These are phyloP conservation scores for Xestia ashworthii DNA, from an alignment of 2,888 invertebrate genomes.

Conservation along the genomic window DNA sequence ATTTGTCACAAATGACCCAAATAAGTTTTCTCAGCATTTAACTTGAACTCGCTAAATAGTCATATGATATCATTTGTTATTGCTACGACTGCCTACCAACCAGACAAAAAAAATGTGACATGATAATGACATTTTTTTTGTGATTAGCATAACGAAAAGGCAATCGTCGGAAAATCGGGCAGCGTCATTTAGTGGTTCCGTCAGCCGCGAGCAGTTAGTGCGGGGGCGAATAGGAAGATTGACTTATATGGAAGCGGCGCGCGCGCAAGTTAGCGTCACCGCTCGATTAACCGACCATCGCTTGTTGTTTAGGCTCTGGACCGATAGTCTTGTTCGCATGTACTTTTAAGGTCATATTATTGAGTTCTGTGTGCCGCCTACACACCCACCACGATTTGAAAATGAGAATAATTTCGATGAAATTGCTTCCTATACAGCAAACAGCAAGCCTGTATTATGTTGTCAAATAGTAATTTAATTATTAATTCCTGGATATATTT, in stretches of 20 bases:
- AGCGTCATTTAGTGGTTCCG: conserved; percentile 76
- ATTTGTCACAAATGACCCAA: background rate
- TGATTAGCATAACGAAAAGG: conserved; percentile 80
- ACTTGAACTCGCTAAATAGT: background rate
- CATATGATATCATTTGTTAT: conserved; percentile 53
- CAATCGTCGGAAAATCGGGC: conserved; percentile 77
- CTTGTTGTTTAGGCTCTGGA: conserved; percentile 80
- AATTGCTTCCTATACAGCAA: conserved; percentile 27
- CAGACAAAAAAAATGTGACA: conserved; percentile 47
- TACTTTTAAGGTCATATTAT: conserved; percentile 86
- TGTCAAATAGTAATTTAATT: conserved; percentile 23
- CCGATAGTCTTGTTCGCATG: conserved; percentile 78
- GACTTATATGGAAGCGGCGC: conserved; percentile 84
- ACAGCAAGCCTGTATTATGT: conserved; percentile 8
- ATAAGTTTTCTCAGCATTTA: background rate
- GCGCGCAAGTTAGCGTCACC: conserved; percentile 84
- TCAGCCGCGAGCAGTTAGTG: conserved; percentile 74
- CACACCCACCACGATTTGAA: conserved; percentile 64
- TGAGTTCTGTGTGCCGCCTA: conserved; percentile 78
- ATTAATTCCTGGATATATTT: conserved; percentile 38
- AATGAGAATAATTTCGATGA: conserved; percentile 53
- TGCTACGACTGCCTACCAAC: conserved; percentile 16
- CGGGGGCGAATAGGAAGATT: conserved; percentile 89
- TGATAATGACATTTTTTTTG: conserved; percentile 64
- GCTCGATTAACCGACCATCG: conserved; percentile 80